phyloP scores from a whole-genome alignment of 2,113 vertebrate species.

The Pedionomus torquatus region DNA sequence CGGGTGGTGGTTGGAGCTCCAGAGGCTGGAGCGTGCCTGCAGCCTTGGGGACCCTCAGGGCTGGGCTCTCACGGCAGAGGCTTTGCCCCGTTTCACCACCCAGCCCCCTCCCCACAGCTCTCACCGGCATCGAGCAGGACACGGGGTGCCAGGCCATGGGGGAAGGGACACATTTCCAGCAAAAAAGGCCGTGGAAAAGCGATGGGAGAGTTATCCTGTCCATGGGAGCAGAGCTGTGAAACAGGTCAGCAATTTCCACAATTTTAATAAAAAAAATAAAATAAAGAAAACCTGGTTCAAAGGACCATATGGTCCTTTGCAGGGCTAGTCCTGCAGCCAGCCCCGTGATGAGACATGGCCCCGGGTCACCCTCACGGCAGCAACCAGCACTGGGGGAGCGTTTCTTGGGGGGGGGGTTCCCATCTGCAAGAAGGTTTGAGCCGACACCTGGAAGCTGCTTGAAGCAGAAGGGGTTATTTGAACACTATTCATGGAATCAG shows the following conservation, averaged over 20 bases:
- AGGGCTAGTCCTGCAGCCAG: background rate
- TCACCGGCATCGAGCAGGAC: fast-evolving
- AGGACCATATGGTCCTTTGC: fast-evolving
- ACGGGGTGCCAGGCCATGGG: fast-evolving
- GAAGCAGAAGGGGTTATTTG: background rate
- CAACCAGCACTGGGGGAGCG: fast-evolving
- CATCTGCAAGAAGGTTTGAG: background rate
- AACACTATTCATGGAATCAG: too few relatives aligned
- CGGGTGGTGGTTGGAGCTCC: background rate
- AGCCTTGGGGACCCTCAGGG: background rate
- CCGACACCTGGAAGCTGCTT: background rate
- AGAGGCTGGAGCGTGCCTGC: fast-evolving
- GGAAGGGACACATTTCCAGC: background rate
- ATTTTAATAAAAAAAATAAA: background rate
- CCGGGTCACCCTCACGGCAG: background rate
- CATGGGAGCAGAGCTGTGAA: background rate
- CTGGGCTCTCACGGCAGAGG: fast-evolving
- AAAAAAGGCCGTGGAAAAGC: background rate
- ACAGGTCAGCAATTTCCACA: background rate
- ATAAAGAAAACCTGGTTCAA: background rate
- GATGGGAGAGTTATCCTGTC: background rate
- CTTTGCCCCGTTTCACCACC: background rate
- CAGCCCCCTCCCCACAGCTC: background rate
- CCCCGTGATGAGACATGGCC: fast-evolving
- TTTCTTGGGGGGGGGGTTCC: background rate